Base-by-base conservation (phyloP, 2,113 vertebrate species). In the Vireo altiloquus region DNA sequence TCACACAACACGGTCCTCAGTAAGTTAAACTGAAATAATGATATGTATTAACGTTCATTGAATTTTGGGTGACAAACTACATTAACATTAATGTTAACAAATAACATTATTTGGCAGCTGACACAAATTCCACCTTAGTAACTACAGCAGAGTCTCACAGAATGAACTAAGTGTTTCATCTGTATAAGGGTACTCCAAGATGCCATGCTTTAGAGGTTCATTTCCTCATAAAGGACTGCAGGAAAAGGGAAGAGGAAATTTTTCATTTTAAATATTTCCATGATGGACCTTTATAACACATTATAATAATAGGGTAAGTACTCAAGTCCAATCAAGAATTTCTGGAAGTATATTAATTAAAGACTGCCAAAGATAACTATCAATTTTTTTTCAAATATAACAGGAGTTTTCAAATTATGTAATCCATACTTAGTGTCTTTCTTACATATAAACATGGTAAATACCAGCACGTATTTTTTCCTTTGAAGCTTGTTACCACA, bases 11-110 rank as follows among this genome's bases (percentile, higher is more conserved):
- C 1, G 1, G 3, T 65, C 42, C 13, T 70, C 28, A 61, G 53
- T 10, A 81, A 74, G 25, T 35, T 9, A 69, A 91, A 42, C 4
- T 42, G 46, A 88, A 77, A n/a, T 17, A 91, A 40, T 0, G 0
- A 13, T 37, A 49, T 22, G 2, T 31, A 23, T 35, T 77, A 64
- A 69, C 0, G 0, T 52, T 20, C 13, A 30, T 1, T 64, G 19
- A 68, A 64, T 60, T 84, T 68, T n/a, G 13, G 4, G 9, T 61
- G 31, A 57, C 10, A 6, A 76, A 12, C 11, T 79, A 16, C 17
- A 19, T 7, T 49, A 42, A 70, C 2, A 10, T 75, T 54, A 25
- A 44, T 33, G 11, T 27, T 44, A 49, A 24, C 20, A 50, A 30
- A 14, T 20, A 54, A 63, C 5, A 15, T 82, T 71, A 20, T 80